A percentile compares a stretch with the other conserved stretches of the same genome.
Evolutionary conservation across 1,140 invertebrate genomes (phyloP).

Genomic region (Maconellicoccus hirsutus): DNA sequence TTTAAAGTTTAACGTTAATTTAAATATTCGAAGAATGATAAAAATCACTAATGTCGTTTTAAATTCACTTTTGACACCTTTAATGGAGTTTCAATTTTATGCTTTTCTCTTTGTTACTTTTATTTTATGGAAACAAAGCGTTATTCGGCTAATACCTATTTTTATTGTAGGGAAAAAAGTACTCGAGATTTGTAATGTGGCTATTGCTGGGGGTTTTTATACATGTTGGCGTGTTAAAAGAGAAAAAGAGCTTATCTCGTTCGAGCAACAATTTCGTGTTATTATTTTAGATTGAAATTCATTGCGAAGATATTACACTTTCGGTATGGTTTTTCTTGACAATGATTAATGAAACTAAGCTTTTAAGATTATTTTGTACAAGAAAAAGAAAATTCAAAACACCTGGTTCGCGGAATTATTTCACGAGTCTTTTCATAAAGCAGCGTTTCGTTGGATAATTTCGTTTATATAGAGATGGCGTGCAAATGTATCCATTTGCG

Average conservation of each 20-base stretch:
- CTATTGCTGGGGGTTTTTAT: neutral
- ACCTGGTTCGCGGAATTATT: neutral
- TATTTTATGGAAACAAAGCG: neutral
- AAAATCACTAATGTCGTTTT: constrained; percentile 1
- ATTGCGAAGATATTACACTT: neutral
- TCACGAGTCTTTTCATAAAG: too few relatives aligned
- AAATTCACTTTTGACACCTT: constrained; percentile 5
- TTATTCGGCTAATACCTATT: neutral
- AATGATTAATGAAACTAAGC: constrained; percentile 4
- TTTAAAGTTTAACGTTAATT: neutral
- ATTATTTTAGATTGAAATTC: neutral
- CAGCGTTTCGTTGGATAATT: too few relatives aligned
- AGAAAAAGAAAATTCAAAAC: neutral
- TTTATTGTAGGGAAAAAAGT: neutral
- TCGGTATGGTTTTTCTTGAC: neutral
- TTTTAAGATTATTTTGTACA: constrained; percentile 6
- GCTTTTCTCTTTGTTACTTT: neutral
- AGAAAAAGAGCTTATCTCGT: neutral
- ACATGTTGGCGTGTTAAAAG: neutral
- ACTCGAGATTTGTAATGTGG: neutral
- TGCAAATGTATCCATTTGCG: too few relatives aligned
- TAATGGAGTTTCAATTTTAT: neutral
- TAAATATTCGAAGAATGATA: neutral
- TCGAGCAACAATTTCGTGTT: neutral
- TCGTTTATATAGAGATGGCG: too few relatives aligned